phyloP scores from a whole-genome alignment of 2,113 vertebrate species.

The Panthera tigris region DNA sequence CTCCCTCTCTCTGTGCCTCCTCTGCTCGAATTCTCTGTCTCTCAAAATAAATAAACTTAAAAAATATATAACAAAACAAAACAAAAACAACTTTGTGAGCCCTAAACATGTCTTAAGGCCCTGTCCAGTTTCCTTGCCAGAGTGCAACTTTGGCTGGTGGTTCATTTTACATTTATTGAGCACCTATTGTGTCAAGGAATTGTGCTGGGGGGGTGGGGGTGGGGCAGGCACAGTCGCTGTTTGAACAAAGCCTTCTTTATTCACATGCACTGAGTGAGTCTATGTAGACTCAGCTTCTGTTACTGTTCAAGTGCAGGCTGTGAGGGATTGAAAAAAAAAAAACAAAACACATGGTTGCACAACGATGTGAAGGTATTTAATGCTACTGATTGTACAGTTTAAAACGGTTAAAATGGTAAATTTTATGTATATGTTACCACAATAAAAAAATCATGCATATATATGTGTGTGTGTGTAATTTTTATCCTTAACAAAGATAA shows the following conservation, averaged over 20 bases:
- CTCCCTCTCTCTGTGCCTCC: too few species aligned
- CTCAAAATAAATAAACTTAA: too few species aligned
- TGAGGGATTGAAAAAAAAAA: not conserved
- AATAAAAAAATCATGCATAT: not conserved
- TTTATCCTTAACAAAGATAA: not conserved
- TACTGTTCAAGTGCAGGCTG: not conserved
- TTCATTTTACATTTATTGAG: not conserved
- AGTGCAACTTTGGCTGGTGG: too few species aligned
- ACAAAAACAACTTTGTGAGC: not conserved
- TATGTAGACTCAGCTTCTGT: not conserved
- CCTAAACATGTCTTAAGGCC: not conserved
- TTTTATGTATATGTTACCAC: not conserved
- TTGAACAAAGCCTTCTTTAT: not conserved
- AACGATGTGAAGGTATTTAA: not conserved
- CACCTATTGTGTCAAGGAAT: not conserved
- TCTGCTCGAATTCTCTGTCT: too few species aligned
- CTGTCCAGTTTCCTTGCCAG: too few species aligned
- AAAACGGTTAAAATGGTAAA: not conserved
- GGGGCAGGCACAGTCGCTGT: not conserved
- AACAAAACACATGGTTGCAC: not conserved
- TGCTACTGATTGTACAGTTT: not conserved
- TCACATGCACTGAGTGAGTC: not conserved
- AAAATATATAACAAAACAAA: not conserved
- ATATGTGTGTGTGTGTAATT: not conserved
- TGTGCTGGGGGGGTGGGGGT: too few species aligned